Evolutionary conservation across 2,113 vertebrate genomes (phyloP).

Genomic region (Hippolais icterina): DNA sequence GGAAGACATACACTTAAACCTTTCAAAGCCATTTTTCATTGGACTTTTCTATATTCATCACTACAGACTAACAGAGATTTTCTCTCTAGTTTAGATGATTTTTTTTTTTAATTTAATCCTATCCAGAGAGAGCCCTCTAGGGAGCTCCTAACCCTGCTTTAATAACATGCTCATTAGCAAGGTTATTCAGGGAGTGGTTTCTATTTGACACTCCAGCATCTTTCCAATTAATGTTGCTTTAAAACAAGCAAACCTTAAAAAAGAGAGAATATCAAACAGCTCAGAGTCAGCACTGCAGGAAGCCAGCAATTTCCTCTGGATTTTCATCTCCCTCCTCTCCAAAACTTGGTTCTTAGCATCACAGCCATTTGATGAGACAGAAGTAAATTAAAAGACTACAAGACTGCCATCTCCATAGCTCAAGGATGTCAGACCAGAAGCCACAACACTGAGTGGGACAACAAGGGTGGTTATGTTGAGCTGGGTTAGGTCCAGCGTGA

Average conservation of each 20-base stretch:
- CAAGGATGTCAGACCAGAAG: neutral
- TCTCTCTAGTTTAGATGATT: conserved; percentile 43
- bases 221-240: conserved; percentile 68
- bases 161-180: conserved; percentile 69
- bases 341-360: neutral
- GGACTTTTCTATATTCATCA: conserved; percentile 62
- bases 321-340: conserved; percentile 19
- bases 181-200: conserved; percentile 66
- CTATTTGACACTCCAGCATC: conserved; percentile 60
- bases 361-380: conserved; percentile 15
- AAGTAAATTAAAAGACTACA: conserved; percentile 1
- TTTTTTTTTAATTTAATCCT: conserved; percentile 69
- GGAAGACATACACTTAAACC: conserved; percentile 28
- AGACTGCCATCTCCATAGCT: neutral
- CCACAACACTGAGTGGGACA: neutral
- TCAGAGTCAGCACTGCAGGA: conserved; percentile 26
- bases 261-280: conserved; percentile 42
- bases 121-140: conserved; percentile 49
- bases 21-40: conserved; percentile 70
- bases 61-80: conserved; percentile 26
- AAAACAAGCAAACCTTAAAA: conserved; percentile 64
- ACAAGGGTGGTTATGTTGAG: neutral
- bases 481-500: neutral
- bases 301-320: conserved; percentile 49
- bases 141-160: conserved; percentile 65